Percentiles rank a stretch among this genome's conserved stretches.
Conservation (phyloP, 2,113 vertebrate species). For the Carettochelys insculpta region DNA sequence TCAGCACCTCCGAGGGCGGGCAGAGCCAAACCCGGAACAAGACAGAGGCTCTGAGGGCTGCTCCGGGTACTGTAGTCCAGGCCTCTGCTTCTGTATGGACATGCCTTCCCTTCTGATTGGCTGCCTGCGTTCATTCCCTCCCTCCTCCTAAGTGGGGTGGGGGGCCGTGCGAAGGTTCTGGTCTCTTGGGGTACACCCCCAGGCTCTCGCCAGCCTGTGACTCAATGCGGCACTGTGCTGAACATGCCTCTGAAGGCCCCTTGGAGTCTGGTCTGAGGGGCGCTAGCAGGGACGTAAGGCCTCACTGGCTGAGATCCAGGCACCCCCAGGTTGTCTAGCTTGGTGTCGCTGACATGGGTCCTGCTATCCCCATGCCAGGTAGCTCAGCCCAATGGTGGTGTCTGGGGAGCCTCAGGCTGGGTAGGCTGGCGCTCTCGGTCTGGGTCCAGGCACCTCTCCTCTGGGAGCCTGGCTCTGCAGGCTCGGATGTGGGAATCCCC, state of each 20-base stretch:
- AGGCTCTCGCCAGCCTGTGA: not conserved
- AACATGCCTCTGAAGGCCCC: no score
- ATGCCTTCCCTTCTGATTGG: no score
- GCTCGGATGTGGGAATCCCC: not conserved
- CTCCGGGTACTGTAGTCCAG: not conserved
- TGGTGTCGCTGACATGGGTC: not conserved
- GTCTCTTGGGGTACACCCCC: not conserved
- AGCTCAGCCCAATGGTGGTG: not conserved
- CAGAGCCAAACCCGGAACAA: not conserved
- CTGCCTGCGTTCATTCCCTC: not conserved
- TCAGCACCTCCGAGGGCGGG: no score
- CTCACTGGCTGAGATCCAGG: not conserved
- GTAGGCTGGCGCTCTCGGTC: rapidly evolving
- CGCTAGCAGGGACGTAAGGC: not conserved
- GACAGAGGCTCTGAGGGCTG: not conserved
- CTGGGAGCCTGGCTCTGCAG: rapidly evolving
- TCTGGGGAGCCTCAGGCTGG: not conserved
- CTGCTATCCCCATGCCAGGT: not conserved
- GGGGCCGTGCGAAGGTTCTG: no score
- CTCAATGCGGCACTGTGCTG: not conserved
- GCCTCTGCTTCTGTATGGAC: no score
- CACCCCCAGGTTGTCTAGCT: not conserved
- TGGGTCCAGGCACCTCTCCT: not conserved
- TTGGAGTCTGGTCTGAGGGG: not conserved
- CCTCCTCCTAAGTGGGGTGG: rapidly evolving